phyloP scores from a whole-genome alignment of 1,140 invertebrate species.

The Pygmarrhopalites habei region DNA sequence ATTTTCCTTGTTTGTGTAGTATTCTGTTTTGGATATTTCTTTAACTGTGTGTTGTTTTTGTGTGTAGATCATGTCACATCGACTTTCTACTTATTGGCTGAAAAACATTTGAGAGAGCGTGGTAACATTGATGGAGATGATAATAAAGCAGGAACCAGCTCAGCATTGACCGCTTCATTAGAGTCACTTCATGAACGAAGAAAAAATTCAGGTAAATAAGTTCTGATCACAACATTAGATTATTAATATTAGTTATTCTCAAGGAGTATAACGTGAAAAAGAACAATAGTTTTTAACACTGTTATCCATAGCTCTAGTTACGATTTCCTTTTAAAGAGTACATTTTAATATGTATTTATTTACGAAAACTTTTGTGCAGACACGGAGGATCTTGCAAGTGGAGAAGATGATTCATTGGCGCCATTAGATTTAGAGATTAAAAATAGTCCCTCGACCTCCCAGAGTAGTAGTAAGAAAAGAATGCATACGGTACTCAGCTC shows the following conservation, averaged over 20 bases:
- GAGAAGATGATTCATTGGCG: conserved; percentile 34
- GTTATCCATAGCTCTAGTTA: no score
- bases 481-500: conserved; percentile 22
- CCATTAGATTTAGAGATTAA: conserved; percentile 34
- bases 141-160: conserved; percentile 16
- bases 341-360: background rate
- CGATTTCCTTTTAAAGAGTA: no score
- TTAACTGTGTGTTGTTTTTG: no score
- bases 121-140: conserved; percentile 5
- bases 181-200: conserved; percentile 36
- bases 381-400: conserved; percentile 23
- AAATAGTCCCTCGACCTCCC: background rate
- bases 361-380: background rate
- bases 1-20: no score
- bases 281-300: no score
- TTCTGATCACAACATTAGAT: no score
- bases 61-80: conserved; percentile 97
- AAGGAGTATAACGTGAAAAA: no score
- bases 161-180: conserved; percentile 26
- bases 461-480: conserved; percentile 1
- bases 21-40: no score
- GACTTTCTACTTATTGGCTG: conserved; percentile 94
- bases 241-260: no score
- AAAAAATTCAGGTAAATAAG: conserved; percentile 33
- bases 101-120: conserved; percentile 45